Evolutionary conservation across 2,113 vertebrate genomes (phyloP).

Genomic region (Gnathonemus longibarbis): DNA sequence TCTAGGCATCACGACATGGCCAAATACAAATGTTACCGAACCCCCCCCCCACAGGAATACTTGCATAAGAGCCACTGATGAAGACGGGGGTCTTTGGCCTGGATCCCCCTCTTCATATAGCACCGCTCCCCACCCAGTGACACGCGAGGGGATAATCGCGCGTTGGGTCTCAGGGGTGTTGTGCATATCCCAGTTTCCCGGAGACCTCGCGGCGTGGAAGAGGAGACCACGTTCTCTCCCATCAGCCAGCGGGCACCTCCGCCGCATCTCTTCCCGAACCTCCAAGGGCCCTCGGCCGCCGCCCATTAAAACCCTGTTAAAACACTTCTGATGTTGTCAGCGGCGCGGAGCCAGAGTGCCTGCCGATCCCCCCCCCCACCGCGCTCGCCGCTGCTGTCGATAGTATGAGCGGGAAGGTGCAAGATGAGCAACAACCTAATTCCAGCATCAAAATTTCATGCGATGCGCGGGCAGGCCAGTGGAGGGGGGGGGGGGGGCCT

Average conservation of each 20-base stretch:
- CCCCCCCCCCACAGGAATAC: neutral
- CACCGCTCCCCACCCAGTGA: neutral
- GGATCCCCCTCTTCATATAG: neutral
- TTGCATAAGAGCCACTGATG: neutral
- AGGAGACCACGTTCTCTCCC: conserved; percentile 75
- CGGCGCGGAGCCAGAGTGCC: conserved; percentile 67
- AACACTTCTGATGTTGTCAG: conserved; percentile 98
- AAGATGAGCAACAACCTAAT: conserved; percentile 98
- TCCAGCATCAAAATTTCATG: conserved; percentile 96
- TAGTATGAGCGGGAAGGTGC: conserved; percentile 89
- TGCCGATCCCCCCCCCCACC: conserved; percentile 47
- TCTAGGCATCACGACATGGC: too few relatives aligned
- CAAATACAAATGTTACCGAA: too few relatives aligned
- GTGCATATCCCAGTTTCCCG: neutral
- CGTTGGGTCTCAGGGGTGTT: neutral
- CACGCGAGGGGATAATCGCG: neutral
- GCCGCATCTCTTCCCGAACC: conserved; percentile 82
- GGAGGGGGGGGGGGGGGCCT: conserved; percentile 56
- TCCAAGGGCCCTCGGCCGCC: conserved; percentile 77
- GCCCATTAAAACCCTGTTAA: conserved; percentile 99
- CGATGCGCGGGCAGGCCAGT: conserved; percentile 54
- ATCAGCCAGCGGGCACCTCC: conserved; percentile 62
- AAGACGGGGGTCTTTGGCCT: neutral
- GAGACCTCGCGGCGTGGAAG: conserved; percentile 53
- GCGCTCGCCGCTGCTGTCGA: conserved; percentile 85